Percentiles rank a stretch among this genome's conserved stretches.
phyloP scores from a whole-genome alignment of 2,113 vertebrate genomes.

The Pterocles gutturalis region DNA sequence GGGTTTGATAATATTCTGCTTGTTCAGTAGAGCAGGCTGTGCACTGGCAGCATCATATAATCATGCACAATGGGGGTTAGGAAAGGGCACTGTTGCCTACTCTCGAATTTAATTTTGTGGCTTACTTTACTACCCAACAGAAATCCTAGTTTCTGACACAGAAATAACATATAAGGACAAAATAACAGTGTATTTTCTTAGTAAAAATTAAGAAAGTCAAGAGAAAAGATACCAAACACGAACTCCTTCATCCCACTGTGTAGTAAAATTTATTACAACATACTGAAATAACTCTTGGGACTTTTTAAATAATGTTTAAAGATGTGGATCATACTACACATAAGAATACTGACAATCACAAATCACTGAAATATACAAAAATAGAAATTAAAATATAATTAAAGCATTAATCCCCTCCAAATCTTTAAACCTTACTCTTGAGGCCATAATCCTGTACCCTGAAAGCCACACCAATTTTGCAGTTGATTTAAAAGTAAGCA shows the following conservation, averaged over 20 bases:
- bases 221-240: rapidly evolving
- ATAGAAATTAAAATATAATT: not conserved
- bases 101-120: not conserved
- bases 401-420: not conserved
- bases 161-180: not conserved
- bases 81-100: conserved; percentile 19
- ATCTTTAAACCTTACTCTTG: not conserved
- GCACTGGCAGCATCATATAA: not conserved
- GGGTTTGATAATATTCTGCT: not conserved
- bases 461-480: not conserved
- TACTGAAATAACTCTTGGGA: not conserved
- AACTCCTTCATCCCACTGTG: not conserved
- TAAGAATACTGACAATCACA: not conserved
- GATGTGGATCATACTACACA: not conserved
- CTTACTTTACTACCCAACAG: not conserved
- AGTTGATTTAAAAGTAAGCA: not conserved
- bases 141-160: not conserved
- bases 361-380: not conserved
- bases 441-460: not conserved
- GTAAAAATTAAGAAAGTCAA: not conserved
- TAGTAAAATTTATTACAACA: not conserved
- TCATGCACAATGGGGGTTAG: not conserved
- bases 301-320: not conserved
- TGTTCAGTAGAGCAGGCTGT: not conserved
- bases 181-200: not conserved